Percentiles rank a stretch among this genome's conserved stretches.
These are phyloP conservation scores for Trichomalopsis sarcophagae DNA, from an alignment of 1,140 invertebrate genomes.

Conservation along the genomic window DNA sequence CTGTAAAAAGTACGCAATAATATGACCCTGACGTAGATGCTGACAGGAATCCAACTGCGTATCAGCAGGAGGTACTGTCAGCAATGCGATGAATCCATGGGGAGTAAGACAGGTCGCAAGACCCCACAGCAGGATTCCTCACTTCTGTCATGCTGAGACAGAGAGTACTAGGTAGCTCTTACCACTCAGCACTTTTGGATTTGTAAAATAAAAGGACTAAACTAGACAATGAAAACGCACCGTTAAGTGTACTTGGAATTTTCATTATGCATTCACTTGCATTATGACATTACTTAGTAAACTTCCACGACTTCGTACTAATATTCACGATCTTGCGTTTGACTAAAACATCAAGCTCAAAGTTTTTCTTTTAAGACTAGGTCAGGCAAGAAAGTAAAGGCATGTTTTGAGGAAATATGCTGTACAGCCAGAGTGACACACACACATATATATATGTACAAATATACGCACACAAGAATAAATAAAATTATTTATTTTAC, in stretches of 20 bases:
- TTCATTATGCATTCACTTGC: background rate
- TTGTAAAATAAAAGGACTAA: background rate
- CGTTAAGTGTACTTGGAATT: background rate
- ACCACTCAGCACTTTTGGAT: background rate
- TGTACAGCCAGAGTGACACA: no score
- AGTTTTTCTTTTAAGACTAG: no score
- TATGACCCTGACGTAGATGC: conserved; percentile 15
- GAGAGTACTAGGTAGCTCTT: background rate
- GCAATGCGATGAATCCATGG: background rate
- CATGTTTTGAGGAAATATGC: no score
- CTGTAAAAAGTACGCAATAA: conserved; percentile 4
- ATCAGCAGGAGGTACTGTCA: background rate
- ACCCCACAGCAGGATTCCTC: conserved; percentile 6
- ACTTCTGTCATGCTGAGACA: background rate
- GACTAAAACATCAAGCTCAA: no score
- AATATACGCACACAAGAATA: no score
- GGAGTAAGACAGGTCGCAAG: background rate
- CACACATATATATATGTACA: no score
- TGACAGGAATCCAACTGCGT: conserved; percentile 8
- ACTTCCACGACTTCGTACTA: no score
- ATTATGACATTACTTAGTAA: no score
- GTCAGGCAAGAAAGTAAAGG: no score
- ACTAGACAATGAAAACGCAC: background rate
- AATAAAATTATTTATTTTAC: no score
- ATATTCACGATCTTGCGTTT: no score